Evolutionary conservation across 2,113 vertebrate species (phyloP).

Genomic region (Procavia capensis): DNA sequence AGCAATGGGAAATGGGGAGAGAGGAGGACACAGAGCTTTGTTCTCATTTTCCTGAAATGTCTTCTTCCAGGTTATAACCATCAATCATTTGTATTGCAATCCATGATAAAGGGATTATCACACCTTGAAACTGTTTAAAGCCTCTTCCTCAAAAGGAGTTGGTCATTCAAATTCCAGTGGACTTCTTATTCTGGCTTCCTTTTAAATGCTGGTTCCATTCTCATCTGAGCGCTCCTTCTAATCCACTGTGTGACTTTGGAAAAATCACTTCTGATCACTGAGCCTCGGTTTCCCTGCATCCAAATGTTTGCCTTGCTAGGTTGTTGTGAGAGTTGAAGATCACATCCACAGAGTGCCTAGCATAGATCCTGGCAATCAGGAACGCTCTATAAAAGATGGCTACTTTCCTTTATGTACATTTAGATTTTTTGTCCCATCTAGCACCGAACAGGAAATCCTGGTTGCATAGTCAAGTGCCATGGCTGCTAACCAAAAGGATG

Average conservation of each 20-base stretch:
- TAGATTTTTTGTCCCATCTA: not conserved
- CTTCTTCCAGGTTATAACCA: slow-evolving; percentile 49
- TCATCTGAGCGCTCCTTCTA: not conserved
- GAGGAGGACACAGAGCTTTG: slow-evolving; percentile 29
- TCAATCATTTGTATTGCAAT: slow-evolving; percentile 44
- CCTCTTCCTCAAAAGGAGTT: slow-evolving; percentile 67
- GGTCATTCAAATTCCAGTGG: slow-evolving; percentile 64
- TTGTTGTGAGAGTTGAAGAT: not conserved
- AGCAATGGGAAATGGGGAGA: not conserved
- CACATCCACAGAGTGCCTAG: too few species aligned
- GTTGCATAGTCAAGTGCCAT: too few species aligned
- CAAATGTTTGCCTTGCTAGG: not conserved
- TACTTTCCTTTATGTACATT: not conserved
- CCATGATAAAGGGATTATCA: slow-evolving; percentile 69
- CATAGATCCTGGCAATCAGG: not conserved
- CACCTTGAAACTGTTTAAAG: slow-evolving; percentile 68
- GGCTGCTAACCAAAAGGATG: too few species aligned
- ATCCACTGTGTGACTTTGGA: not conserved
- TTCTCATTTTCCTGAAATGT: slow-evolving; percentile 60
- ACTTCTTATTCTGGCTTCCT: slow-evolving; percentile 28
- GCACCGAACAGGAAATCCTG: too few species aligned
- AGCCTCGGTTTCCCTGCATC: not conserved
- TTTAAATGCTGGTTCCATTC: not conserved
- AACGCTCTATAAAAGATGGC: not conserved
- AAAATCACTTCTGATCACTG: not conserved